Evolutionary conservation across 2,888 invertebrate genomes (phyloP).

Genomic region (Hymenopus coronatus): DNA sequence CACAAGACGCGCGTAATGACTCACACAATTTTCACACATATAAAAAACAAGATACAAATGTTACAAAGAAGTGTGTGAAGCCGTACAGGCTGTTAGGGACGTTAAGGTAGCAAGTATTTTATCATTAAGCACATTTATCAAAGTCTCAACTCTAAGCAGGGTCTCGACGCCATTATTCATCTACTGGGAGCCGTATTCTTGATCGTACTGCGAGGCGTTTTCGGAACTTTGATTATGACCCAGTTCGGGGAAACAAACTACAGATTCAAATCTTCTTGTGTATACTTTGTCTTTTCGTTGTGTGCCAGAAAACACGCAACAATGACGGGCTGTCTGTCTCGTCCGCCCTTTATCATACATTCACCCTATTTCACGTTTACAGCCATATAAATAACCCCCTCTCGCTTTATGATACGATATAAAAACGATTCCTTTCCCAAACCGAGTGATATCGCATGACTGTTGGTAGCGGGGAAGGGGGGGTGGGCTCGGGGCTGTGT

Average conservation of each 20-base stretch:
- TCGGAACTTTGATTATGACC: too few species aligned
- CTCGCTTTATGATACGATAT: background rate
- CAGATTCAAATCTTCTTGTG: background rate
- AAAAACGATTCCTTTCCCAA: background rate
- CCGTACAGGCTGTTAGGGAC: background rate
- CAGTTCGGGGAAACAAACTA: too few species aligned
- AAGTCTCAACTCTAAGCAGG: background rate
- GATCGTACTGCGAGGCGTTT: too few species aligned
- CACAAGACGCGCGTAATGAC: too few species aligned
- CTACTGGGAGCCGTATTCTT: too few species aligned
- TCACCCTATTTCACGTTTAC: background rate
- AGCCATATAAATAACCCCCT: background rate
- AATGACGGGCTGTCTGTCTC: background rate
- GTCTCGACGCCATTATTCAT: background rate
- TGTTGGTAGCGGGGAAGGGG: background rate
- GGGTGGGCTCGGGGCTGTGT: background rate
- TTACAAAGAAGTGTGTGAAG: background rate
- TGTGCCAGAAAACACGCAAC: background rate
- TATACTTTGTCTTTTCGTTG: background rate
- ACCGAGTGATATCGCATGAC: background rate
- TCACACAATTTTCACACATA: too few species aligned
- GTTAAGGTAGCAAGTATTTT: background rate
- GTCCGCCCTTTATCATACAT: background rate
- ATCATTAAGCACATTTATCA: background rate
- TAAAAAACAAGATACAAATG: background rate